Evolutionary conservation across 2,888 invertebrate genomes (phyloP).

Genomic region (Thyatira batis): DNA sequence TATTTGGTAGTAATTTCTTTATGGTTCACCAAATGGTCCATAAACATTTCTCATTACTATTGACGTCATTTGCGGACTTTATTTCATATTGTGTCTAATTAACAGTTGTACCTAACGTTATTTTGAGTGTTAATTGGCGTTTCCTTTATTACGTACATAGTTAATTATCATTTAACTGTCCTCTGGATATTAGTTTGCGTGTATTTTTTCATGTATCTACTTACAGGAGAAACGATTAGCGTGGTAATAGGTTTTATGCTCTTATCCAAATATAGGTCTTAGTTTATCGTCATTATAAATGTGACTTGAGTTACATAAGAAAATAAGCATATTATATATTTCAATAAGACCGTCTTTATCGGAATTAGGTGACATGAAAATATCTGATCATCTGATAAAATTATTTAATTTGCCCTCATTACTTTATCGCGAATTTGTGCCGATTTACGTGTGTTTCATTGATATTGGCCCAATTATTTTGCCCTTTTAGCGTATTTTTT

Average conservation of each 20-base stretch:
- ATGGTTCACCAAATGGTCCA: conserved; percentile 23
- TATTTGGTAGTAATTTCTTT: conserved; percentile 7
- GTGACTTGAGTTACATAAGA: neutral
- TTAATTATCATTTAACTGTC: neutral
- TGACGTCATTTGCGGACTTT: conserved; percentile 25
- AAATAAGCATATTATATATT: no score
- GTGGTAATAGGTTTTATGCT: no score
- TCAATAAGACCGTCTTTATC: neutral
- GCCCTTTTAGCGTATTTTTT: neutral
- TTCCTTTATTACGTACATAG: conserved; percentile 18
- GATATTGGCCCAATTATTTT: neutral
- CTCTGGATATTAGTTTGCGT: neutral
- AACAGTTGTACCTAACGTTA: conserved; percentile 17
- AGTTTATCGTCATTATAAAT: no score
- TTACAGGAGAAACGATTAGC: neutral
- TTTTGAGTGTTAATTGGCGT: conserved; percentile 30
- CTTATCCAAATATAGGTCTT: no score
- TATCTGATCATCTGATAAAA: neutral
- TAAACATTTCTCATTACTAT: conserved; percentile 25
- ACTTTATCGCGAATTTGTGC: neutral
- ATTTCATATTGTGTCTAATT: conserved; percentile 26
- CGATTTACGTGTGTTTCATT: neutral
- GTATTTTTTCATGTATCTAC: neutral
- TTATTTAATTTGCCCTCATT: neutral
- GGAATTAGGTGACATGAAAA: neutral